Evolutionary conservation across 2,888 invertebrate species (phyloP), one percentile per base, ranked within the genome.

Genomic region (Parnassius glacialis): DNA sequence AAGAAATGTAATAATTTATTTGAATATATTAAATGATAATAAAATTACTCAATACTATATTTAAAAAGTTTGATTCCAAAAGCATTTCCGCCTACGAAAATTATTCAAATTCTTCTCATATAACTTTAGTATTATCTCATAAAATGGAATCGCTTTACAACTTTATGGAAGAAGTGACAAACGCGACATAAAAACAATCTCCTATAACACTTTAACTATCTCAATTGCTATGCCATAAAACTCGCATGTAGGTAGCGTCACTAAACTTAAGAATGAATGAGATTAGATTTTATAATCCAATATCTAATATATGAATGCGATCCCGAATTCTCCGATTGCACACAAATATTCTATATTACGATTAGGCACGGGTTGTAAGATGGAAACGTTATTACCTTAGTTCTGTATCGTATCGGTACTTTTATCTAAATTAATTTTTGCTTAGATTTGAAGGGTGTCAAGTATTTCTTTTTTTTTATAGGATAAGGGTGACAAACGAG

Each of bases 331-430:
- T 53, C 57, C 64, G 67, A 71, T 73, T 73, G 70, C 71, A 74
- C 74, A 77, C 75, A 71, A 76, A 73, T 75, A 78, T 80, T 83
- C 80, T 79, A 79, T 82, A 81, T 76, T 74, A 79, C 78, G 68
- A 54, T 52, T 44, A 42, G 34, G 10, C 56, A 13, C 42, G 10
- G 16, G 52, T 55, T 54, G 9, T 25, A 44, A 55, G 13, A 54
- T 41, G 10, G 41, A 55, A 57, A 53, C 13, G 44, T 59, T 45
- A 56, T 50, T 42, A 51, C 13, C 12, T 34, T 34, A 34, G 34
- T 34, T 34, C 34, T 7, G 5, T 34, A 34, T 5, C 7, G 34
- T 34, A 34, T 34, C 34, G 1, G 7, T 34, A 34, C 34, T 34
- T 34, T 34, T 34, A 5, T 34, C 34, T 34, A 34, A 34, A 34